Evolutionary conservation across 2,888 invertebrate genomes (phyloP).

Genomic region (Melanostoma scalare): DNA sequence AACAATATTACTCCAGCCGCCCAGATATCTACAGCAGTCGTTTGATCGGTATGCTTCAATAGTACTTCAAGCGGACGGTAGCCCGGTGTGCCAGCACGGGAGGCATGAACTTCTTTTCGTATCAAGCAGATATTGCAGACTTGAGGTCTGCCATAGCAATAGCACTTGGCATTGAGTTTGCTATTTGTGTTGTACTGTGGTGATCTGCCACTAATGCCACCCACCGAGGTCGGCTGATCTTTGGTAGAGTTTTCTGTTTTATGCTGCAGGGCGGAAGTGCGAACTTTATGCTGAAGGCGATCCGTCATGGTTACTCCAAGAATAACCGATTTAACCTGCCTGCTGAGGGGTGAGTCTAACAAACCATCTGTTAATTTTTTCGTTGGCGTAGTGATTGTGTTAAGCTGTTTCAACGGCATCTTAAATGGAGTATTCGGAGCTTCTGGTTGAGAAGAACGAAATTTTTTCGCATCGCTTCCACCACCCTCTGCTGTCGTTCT

Average conservation of each 20-base stretch:
- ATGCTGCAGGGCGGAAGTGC: conserved; percentile 13
- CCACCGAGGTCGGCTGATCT: conserved; percentile 8
- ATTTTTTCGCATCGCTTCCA: conserved; percentile 76
- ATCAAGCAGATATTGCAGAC: conserved; percentile 87
- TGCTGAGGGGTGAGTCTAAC: conserved; percentile 63
- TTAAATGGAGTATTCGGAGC: conserved; percentile 48
- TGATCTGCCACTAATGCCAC: conserved; percentile 4
- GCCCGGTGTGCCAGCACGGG: conserved; percentile 94
- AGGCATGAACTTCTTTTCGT: conserved; percentile 87
- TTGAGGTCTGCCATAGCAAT: conserved; percentile 87
- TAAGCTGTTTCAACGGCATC: conserved; percentile 78
- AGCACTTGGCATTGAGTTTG: conserved; percentile 82
- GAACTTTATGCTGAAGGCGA: conserved; percentile 75
- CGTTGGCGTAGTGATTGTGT: conserved; percentile 75
- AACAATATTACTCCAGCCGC: conserved; percentile 93
- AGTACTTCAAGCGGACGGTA: conserved; percentile 94
- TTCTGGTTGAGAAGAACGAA: conserved; percentile 73
- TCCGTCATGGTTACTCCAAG: conserved; percentile 73
- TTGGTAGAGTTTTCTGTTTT: conserved; percentile 26
- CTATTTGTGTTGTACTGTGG: conserved; percentile 79
- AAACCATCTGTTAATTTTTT: conserved; percentile 27
- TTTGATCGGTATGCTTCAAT: conserved; percentile 90
- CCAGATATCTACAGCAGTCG: conserved; percentile 94
- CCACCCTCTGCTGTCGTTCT: background rate
- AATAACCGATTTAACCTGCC: conserved; percentile 75